Percentiles rank a stretch among this genome's conserved stretches.
phyloP scores from a whole-genome alignment of 2,888 invertebrate species.

The Prosapia bicincta region DNA sequence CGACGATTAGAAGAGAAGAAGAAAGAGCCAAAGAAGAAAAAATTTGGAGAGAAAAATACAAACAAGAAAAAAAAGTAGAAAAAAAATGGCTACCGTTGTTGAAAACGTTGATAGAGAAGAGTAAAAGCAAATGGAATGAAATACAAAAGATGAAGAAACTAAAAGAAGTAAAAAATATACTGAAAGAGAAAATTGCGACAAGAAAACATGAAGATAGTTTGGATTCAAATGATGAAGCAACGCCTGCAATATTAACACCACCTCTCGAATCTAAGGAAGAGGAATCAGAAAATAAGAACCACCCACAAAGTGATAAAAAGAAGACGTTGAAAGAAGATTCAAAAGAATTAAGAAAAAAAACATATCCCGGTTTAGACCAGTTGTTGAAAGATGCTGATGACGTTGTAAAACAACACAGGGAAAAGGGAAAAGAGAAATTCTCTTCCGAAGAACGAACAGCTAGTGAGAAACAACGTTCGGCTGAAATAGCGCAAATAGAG shows the following conservation, averaged over 20 bases:
- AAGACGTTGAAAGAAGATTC: not conserved
- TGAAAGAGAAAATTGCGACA: conserved; percentile 1
- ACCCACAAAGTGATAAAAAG: not conserved
- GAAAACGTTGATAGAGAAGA: not conserved
- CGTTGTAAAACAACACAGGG: not conserved
- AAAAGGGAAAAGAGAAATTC: not conserved
- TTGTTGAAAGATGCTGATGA: not conserved
- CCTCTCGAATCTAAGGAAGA: not conserved
- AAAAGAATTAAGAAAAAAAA: not conserved
- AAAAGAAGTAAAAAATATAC: conserved; percentile 10
- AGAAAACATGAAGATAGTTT: not conserved
- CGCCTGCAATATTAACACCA: not conserved
- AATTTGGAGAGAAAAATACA: not conserved
- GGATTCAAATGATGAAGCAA: not conserved
- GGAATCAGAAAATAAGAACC: not conserved
- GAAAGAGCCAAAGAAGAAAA: not conserved
- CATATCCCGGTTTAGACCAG: not conserved
- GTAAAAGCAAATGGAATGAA: conserved; percentile 11
- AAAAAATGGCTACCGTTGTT: not conserved
- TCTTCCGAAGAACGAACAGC: not conserved
- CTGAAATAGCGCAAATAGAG: not conserved
- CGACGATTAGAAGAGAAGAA: not conserved
- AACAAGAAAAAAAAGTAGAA: not conserved
- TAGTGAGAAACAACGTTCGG: not conserved
- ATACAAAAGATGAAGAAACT: conserved; percentile 15